Conservation (phyloP, 2,113 vertebrate genomes). For the Patagioenas fasciata region DNA sequence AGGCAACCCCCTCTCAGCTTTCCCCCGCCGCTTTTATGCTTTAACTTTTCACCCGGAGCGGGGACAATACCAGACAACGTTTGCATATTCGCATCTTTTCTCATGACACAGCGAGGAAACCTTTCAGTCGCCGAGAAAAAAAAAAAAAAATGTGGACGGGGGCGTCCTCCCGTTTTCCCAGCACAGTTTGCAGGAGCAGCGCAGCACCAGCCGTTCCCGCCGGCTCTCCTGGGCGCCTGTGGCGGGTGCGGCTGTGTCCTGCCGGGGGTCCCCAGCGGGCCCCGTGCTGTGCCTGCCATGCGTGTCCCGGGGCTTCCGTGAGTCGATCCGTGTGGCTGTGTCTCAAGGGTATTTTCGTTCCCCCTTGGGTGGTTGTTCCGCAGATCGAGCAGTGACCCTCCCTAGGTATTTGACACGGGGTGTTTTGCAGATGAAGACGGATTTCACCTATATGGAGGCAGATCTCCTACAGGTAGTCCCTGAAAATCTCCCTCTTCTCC, state of each 20-base stretch:
- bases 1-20: slow-evolving; percentile 15
- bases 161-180: background rate
- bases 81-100: slow-evolving; percentile 65
- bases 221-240: background rate
- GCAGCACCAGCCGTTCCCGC: background rate
- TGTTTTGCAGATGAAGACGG: background rate
- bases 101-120: slow-evolving; percentile 35
- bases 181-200: background rate
- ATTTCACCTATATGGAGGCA: background rate
- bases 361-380: background rate
- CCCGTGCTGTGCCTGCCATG: too few species aligned
- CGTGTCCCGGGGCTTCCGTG: background rate
- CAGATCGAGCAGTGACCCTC: background rate
- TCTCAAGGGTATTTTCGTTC: background rate
- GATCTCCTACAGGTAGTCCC: background rate
- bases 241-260: background rate
- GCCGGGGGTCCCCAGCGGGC: background rate
- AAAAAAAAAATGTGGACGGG: background rate
- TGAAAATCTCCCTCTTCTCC: background rate
- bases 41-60: slow-evolving; percentile 68
- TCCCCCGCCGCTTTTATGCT: slow-evolving; percentile 41
- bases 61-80: slow-evolving; percentile 42
- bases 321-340: too few species aligned
- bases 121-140: background rate
- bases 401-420: background rate